Evolutionary conservation across 2,797 vertebrate genomes (phyloP), one percentile per base, ranked within the genome.

Genomic region (Orestias chungarensis): DNA sequence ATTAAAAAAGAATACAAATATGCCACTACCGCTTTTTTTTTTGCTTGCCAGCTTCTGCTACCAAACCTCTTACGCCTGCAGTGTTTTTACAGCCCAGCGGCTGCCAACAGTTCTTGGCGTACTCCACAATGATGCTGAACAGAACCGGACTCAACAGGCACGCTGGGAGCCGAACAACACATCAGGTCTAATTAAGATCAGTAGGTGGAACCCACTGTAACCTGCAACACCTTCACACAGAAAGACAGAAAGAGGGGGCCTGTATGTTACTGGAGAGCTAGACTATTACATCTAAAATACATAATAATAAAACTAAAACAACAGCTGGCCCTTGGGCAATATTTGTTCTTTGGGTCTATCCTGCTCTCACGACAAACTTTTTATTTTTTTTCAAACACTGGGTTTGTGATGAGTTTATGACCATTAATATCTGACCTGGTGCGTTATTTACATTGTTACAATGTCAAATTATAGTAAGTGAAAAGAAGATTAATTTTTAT

Each of bases 171-270:
- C 87, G 79, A 89, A 85, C 80, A 82, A 82, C 88, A 90, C 86
- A 91, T 92, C 90, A 89, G 85, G 72, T 91, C 85, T 85, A 91
- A 91, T 93, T 91, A 91, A 89, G 83, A 89, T 93, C 91, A 93
- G 88, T 77, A 70, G 79, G 80, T 90, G 84, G 84, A 91, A 91
- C 88, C 85, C 86, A 91, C 91, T 90, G 85, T 90, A 90, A 91
- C 88, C 90, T 87, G 82, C 42, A 83, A 87, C 86, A 81, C 77
- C 52, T 83, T 77, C 83, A 80, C 84, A 80, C 75, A 81, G 27
- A 80, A 57, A 3, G 31, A 85, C 84, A 89, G 76, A 87, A 81
- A 88, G 80, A 86, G 62, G 44, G 66, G 75, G 82, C 86, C 88
- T 89, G 87, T 87, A 71, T 57, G 79, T 77, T 59, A 44, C 64